Evolutionary conservation across 2,888 invertebrate genomes (phyloP).

Genomic region (Pterobdella sp.): DNA sequence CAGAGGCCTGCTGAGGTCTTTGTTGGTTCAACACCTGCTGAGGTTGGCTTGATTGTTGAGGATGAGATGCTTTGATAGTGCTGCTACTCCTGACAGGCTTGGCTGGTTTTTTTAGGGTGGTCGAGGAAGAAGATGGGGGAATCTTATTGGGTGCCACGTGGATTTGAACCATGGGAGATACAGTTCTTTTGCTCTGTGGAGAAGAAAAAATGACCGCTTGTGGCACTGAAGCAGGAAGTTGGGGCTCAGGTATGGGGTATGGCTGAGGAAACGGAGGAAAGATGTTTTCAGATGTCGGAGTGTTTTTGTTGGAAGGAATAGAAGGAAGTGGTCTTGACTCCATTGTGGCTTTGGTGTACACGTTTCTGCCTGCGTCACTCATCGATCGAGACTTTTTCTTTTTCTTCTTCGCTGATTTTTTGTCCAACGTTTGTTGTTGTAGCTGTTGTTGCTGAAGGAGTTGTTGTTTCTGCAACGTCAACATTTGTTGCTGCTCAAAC

Average conservation of each 20-base stretch:
- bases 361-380: conserved; percentile 29
- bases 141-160: background rate
- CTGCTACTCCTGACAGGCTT: conserved; percentile 26
- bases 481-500: background rate
- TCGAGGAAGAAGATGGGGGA: background rate
- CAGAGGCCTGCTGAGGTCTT: background rate
- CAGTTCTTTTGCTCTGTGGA: background rate
- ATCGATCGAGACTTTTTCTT: conserved; percentile 18
- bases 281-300: background rate
- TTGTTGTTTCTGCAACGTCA: conserved; percentile 21
- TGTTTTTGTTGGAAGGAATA: conserved; percentile 27
- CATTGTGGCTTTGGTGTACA: conserved; percentile 34
- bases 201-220: too few species aligned
- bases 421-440: conserved; percentile 21
- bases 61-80: conserved; percentile 7
- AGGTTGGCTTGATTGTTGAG: background rate
- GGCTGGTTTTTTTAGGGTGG: conserved; percentile 12
- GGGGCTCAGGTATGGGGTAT: background rate
- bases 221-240: too few species aligned
- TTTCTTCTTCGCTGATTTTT: conserved; percentile 14
- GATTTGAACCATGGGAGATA: background rate
- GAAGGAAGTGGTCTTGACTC: conserved; percentile 37
- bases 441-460: conserved; percentile 18
- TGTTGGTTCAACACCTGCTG: background rate
- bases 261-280: background rate